phyloP scores from a whole-genome alignment of 2,888 invertebrate genomes.

The Panopea generosa region DNA sequence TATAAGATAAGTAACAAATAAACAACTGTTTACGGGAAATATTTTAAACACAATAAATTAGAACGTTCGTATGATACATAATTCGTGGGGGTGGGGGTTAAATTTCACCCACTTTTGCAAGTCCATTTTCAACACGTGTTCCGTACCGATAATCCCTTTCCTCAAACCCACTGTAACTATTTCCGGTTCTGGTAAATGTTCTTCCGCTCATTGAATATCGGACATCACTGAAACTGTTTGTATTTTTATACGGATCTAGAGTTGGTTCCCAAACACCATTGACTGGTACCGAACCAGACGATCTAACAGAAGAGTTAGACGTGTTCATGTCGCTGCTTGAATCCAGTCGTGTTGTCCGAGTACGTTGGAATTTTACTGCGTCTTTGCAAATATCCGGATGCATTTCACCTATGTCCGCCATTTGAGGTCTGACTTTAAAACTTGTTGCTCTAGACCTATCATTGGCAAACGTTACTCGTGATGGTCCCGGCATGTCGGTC shows the following conservation, averaged over 20 bases:
- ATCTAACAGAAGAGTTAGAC: constrained; percentile 50
- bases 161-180: constrained; percentile 34
- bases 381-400: constrained; percentile 41
- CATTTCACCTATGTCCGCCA: constrained; percentile 63
- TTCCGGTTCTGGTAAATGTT: constrained; percentile 15
- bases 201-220: neutral
- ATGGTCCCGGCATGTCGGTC: constrained; percentile 36
- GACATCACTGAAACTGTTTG: neutral
- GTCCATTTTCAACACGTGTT: constrained; percentile 34
- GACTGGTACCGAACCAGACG: constrained; percentile 44
- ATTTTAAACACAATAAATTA: too few relatives aligned
- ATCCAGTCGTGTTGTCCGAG: constrained; percentile 22
- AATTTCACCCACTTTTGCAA: constrained; percentile 55
- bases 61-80: too few relatives aligned
- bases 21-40: too few relatives aligned
- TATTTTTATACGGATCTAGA: constrained; percentile 47
- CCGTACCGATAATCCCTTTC: constrained; percentile 37
- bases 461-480: constrained; percentile 61
- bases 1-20: too few relatives aligned
- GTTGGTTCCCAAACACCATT: constrained; percentile 57
- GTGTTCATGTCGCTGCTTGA: constrained; percentile 28
- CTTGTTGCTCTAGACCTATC: constrained; percentile 27
- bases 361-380: constrained; percentile 37
- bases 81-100: too few relatives aligned
- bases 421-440: constrained; percentile 57